A percentile compares a stretch with the other conserved stretches of the same genome.
Evolutionary conservation across 2,113 vertebrate genomes (phyloP).

Genomic region (Gobio gobio): DNA sequence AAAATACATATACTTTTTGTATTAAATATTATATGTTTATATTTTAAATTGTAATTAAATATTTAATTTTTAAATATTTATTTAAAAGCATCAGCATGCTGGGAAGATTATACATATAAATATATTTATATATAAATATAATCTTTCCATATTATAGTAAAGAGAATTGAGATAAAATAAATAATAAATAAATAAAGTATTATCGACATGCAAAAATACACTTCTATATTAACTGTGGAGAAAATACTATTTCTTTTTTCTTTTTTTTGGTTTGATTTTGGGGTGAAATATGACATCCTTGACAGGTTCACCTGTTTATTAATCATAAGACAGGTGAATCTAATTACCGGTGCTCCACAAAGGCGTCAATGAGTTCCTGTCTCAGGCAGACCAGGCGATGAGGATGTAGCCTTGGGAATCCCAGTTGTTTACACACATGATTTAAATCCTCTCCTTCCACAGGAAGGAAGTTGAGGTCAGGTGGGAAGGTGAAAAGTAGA

Average conservation of each 20-base stretch:
- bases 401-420: slow-evolving; percentile 83
- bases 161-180: no score
- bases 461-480: slow-evolving; percentile 91
- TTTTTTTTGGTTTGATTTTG: neutral
- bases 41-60: neutral
- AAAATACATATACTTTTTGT: neutral
- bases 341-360: slow-evolving; percentile 87
- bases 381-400: slow-evolving; percentile 90
- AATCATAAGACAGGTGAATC: neutral
- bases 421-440: slow-evolving; percentile 81
- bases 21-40: neutral
- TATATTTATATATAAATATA: no score
- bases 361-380: slow-evolving; percentile 90
- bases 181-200: no score
- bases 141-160: no score
- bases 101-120: no score
- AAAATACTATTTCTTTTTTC: neutral
- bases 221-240: neutral
- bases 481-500: slow-evolving; percentile 91
- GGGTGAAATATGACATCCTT: neutral
- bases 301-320: neutral
- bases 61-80: neutral
- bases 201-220: neutral
- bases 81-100: neutral
- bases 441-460: slow-evolving; percentile 82